Evolutionary conservation across 2,797 vertebrate genomes (phyloP), one percentile per base, ranked within the genome.

Genomic region (Alauda arvensis): DNA sequence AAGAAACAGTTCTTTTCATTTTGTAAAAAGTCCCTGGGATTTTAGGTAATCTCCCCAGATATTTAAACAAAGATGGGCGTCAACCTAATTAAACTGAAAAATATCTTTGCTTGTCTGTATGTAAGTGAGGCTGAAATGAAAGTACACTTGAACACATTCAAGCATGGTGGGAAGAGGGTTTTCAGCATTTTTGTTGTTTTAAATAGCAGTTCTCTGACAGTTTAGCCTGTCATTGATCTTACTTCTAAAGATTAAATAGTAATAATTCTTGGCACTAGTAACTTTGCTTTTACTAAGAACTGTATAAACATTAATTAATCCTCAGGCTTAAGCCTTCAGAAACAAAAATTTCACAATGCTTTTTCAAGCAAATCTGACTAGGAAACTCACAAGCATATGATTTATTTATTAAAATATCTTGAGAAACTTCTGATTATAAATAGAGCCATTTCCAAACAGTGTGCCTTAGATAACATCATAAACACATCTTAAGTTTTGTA

Each of bases 261-360:
- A 94, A 87, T 89, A 94, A 95, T 89, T 91, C 85, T 85, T 94
- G 90, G 93, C 86, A 86, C 83, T 91, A 68, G 83, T 5, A 8
- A 84, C 75, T 94, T 93, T 67, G 77, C 82, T 87, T 85, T 92
- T 81, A 77, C 89, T 93, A 94, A 93, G 82, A 74, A 75, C 86
- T 94, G 62, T 88, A 92, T 89, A 96, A 95, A 95, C 94, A 95
- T 60, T 84, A 92, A 95, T 94, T 95, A 94, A 96, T 95, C 91
- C 89, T 83, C 53, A 65, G 83, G 87, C 85, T 94, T 91, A 94
- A 93, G 67, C 71, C 70, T 82, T 82, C 82, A 84, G 69, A 92
- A 95, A 77, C 71, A 87, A 85, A 81, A 83, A 57, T n/a, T 71
- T 92, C 71, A 81, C 77, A 83, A 70, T 74, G 79, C 31, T 87